Conservation (phyloP, 2,888 invertebrate species). For the Oasisia sp. region DNA sequence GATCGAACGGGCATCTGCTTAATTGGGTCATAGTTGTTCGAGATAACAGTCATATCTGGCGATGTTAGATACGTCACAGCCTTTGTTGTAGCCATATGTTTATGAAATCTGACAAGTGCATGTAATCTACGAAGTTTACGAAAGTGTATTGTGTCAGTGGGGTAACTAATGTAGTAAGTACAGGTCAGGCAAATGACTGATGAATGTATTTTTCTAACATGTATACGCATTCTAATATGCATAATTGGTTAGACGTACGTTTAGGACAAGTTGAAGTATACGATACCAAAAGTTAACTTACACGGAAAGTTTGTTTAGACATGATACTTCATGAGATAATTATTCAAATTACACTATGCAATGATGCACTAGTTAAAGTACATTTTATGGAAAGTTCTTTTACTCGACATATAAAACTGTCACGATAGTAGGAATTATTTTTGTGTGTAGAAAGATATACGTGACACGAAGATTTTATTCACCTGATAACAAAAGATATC, state of each 20-base stretch:
- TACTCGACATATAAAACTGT: too few species aligned
- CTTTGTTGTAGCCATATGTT: constrained; percentile 3
- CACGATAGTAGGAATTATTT: too few species aligned
- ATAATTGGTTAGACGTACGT: neutral
- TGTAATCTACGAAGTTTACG: neutral
- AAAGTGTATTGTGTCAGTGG: neutral
- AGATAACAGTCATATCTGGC: neutral
- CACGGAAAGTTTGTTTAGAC: too few species aligned
- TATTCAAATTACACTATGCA: too few species aligned
- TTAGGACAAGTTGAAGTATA: too few species aligned
- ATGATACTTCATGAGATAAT: too few species aligned
- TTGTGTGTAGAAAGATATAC: too few species aligned
- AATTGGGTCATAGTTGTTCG: constrained; percentile 1
- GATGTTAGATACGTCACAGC: neutral
- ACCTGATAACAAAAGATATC: too few species aligned
- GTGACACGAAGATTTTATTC: too few species aligned
- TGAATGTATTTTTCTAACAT: neutral
- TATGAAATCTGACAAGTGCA: neutral
- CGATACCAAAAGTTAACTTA: too few species aligned
- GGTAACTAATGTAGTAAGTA: neutral
- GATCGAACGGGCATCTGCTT: neutral
- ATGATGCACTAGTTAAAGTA: too few species aligned
- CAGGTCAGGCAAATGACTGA: neutral
- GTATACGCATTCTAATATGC: neutral
- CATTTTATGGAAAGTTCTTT: too few species aligned